A percentile compares a stretch with the other conserved stretches of the same genome.
Conservation (phyloP, 2,888 invertebrate species). For the Cephus pygmeus region DNA sequence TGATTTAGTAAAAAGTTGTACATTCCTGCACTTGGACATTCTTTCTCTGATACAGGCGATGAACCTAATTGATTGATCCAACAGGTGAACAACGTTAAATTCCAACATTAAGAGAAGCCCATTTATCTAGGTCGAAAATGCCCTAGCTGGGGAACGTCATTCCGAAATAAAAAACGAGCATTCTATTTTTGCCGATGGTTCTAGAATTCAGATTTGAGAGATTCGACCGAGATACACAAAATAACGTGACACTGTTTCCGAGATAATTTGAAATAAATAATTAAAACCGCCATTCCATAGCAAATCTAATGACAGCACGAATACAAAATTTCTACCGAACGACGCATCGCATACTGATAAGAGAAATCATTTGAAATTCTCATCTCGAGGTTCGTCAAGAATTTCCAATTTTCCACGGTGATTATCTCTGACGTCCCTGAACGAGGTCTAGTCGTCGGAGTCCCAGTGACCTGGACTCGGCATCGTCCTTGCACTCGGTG, state of each 20-base stretch:
- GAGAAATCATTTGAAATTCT: not conserved
- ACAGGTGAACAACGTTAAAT: not conserved
- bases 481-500: conserved; percentile 59
- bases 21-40: not conserved
- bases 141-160: conserved; percentile 15
- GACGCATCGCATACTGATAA: not conserved
- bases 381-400: not conserved
- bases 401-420: not conserved
- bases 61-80: not conserved
- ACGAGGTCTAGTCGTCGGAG: conserved; percentile 38
- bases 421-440: conserved; percentile 30
- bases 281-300: not conserved
- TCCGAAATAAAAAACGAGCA: conserved; percentile 19
- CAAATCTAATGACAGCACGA: not conserved
- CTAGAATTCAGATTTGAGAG: not conserved
- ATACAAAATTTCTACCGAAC: not conserved
- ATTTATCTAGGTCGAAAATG: conserved; percentile 21
- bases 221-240: not conserved
- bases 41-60: not conserved
- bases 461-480: conserved; percentile 53
- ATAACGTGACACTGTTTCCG: not conserved
- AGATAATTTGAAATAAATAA: not conserved
- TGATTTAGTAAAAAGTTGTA: too few species aligned
- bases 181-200: conserved; percentile 12
- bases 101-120: not conserved